These are phyloP conservation scores for Nyctereutes procyonoides DNA, from an alignment of 2,113 vertebrate genomes.

Conservation along the genomic window DNA sequence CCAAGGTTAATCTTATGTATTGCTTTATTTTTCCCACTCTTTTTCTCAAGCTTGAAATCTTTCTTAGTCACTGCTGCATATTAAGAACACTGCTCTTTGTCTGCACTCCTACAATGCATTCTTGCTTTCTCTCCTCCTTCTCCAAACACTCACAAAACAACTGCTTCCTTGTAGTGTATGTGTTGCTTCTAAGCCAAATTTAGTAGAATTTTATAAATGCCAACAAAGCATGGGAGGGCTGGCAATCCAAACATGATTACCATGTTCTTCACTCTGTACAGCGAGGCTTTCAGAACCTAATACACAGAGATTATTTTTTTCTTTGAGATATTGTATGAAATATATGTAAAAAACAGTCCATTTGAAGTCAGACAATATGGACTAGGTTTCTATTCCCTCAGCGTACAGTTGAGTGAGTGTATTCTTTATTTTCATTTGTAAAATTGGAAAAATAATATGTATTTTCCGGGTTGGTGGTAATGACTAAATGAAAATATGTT, in stretches of 20 bases:
- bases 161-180: constrained; percentile 48
- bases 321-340: background rate
- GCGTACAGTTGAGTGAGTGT: background rate
- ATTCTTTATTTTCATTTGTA: background rate
- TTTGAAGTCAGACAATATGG: background rate
- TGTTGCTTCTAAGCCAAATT: constrained; percentile 41
- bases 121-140: constrained; percentile 55
- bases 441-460: background rate
- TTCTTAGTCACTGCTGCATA: background rate
- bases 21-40: background rate
- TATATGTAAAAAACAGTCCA: background rate
- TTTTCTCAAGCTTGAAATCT: background rate
- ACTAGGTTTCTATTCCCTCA: background rate
- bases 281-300: background rate
- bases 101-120: constrained; percentile 71
- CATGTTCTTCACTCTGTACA: background rate
- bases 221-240: background rate
- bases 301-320: background rate
- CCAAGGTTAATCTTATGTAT: background rate
- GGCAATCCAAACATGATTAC: background rate
- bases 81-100: constrained; percentile 66
- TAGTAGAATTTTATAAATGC: constrained; percentile 64
- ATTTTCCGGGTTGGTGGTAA: background rate
- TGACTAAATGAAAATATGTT: background rate
- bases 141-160: constrained; percentile 70